Evolutionary conservation across 2,113 vertebrate species (phyloP).

Genomic region (Tamias sibiricus): DNA sequence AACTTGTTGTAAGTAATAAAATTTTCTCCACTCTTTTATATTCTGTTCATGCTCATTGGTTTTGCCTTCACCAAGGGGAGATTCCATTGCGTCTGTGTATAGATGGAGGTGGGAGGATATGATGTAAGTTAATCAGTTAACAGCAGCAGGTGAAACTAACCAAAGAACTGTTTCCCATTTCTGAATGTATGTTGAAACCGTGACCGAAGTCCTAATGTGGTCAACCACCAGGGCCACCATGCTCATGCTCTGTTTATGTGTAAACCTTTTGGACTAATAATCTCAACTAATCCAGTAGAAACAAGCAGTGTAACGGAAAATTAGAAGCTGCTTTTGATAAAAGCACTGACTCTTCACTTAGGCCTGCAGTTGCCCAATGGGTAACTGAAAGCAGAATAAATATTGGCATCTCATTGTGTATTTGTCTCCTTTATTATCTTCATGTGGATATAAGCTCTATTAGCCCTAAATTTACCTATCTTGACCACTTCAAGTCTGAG

Average conservation of each 20-base stretch:
- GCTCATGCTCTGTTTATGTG: no score
- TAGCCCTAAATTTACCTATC: neutral
- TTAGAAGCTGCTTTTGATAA: no score
- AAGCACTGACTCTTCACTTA: no score
- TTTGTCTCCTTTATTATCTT: neutral
- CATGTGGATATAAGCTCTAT: neutral
- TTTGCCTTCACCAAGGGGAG: neutral
- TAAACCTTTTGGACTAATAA: neutral
- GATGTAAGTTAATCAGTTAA: neutral
- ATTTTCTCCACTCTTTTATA: no score
- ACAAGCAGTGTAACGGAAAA: neutral
- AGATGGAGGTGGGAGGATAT: neutral
- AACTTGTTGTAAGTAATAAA: no score
- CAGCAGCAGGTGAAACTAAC: neutral
- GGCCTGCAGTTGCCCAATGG: neutral
- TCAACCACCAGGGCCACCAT: neutral
- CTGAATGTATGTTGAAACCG: neutral
- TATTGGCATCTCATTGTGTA: neutral
- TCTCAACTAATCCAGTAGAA: neutral
- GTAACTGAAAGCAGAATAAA: neutral
- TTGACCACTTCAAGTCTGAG: neutral
- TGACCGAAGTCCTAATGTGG: neutral
- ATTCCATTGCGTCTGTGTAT: neutral
- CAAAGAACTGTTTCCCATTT: neutral
- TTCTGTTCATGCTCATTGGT: no score